Conservation (phyloP, 2,888 invertebrate species). For the Lycocerus yunnanus region DNA sequence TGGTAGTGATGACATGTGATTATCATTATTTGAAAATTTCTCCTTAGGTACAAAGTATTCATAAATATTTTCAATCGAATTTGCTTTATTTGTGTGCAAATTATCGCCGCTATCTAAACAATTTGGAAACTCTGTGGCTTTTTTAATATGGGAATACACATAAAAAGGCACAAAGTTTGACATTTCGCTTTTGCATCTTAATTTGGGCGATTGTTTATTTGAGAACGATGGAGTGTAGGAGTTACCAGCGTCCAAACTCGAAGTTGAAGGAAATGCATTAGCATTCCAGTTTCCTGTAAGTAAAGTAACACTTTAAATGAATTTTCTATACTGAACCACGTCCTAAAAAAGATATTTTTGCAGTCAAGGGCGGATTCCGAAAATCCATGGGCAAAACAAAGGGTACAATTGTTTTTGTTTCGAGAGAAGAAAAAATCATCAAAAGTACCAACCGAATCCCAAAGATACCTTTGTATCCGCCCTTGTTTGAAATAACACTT, state of each 20-base stretch:
- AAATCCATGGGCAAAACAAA: neutral
- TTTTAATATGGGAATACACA: slow-evolving; percentile 41
- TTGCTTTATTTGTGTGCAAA: slow-evolving; percentile 39
- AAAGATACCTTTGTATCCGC: neutral
- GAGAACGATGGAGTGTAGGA: slow-evolving; percentile 38
- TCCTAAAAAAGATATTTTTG: neutral
- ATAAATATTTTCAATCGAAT: slow-evolving; percentile 43
- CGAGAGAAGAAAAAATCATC: too few relatives aligned
- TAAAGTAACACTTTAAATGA: slow-evolving; percentile 8
- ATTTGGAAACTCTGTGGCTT: slow-evolving; percentile 30
- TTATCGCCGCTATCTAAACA: neutral
- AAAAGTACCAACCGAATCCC: too few relatives aligned
- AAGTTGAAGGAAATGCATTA: neutral
- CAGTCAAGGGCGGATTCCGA: neutral
- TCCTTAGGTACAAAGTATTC: slow-evolving; percentile 8
- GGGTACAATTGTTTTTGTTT: neutral
- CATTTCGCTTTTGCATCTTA: slow-evolving; percentile 46
- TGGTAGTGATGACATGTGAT: neutral
- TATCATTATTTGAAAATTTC: neutral
- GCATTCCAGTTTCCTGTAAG: neutral
- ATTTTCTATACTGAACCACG: neutral
- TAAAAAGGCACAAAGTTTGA: slow-evolving; percentile 44
- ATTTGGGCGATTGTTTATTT: slow-evolving; percentile 34
- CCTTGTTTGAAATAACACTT: neutral
- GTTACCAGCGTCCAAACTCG: slow-evolving; percentile 27